A percentile compares a stretch with the other conserved stretches of the same genome.
phyloP scores from a whole-genome alignment of 1,140 invertebrate genomes.

The Caerostris darwini region DNA sequence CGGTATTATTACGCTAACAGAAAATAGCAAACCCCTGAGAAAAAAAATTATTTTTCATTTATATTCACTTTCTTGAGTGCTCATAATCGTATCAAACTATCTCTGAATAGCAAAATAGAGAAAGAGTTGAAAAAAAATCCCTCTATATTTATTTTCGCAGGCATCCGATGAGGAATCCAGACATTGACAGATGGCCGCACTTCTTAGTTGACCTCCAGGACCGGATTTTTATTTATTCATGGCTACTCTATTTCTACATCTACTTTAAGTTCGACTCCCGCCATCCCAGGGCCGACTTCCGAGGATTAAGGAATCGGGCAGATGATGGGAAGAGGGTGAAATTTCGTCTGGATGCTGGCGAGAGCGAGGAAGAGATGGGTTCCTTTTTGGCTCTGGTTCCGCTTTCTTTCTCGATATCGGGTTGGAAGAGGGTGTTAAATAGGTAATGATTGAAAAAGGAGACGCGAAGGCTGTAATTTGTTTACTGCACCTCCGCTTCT shows the following conservation, averaged over 20 bases:
- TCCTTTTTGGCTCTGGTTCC: not conserved
- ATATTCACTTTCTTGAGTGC: no score
- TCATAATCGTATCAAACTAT: no score
- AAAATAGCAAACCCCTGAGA: no score
- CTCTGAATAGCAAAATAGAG: no score
- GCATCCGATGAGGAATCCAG: not conserved
- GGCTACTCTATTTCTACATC: constrained; percentile 33
- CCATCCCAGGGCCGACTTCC: not conserved
- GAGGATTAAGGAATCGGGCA: constrained; percentile 43
- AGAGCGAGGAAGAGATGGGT: not conserved
- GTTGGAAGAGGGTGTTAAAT: not conserved
- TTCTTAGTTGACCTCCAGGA: not conserved
- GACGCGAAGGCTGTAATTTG: not conserved
- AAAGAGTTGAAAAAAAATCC: no score
- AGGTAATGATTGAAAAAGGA: constrained; percentile 26
- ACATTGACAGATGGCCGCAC: constrained; percentile 37
- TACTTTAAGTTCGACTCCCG: constrained; percentile 16
- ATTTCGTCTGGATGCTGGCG: not conserved
- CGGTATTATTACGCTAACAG: no score
- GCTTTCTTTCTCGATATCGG: not conserved
- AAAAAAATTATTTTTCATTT: no score
- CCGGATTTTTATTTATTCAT: constrained; percentile 32
- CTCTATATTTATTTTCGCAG: constrained; percentile 9
- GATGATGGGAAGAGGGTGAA: constrained; percentile 15
- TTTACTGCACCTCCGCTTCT: constrained; percentile 4